Evolutionary conservation across 2,888 invertebrate species (phyloP).

Genomic region (Agrotis exclamationis): DNA sequence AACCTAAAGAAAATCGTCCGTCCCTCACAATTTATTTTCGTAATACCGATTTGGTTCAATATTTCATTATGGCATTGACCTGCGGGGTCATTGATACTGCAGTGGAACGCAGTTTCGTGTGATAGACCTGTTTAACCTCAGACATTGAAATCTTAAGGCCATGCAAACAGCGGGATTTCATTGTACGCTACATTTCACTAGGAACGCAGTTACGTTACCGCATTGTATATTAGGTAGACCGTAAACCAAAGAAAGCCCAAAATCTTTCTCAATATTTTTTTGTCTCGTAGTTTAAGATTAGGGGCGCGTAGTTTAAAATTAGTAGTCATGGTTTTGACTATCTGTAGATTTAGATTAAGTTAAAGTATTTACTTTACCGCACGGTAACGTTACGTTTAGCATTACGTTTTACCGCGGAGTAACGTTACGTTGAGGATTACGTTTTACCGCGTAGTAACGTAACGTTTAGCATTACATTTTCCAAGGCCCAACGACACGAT

Average conservation of each 20-base stretch:
- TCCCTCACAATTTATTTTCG: slow-evolving; percentile 14
- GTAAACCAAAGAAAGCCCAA: not conserved
- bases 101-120: slow-evolving; percentile 27
- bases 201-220: not conserved
- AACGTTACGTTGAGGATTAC: slow-evolving; percentile 2
- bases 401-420: not conserved
- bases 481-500: slow-evolving; percentile 41
- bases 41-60: slow-evolving; percentile 21
- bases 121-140: slow-evolving; percentile 37
- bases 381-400: slow-evolving; percentile 6
- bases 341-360: not conserved
- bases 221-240: not conserved
- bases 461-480: slow-evolving; percentile 33
- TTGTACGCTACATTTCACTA: not conserved
- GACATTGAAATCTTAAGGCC: slow-evolving; percentile 27
- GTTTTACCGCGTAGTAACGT: slow-evolving; percentile 7
- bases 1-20: slow-evolving; percentile 4
- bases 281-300: not conserved
- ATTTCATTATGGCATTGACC: slow-evolving; percentile 40
- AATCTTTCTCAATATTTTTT: not conserved
- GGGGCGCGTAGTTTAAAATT: not conserved
- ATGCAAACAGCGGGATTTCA: not conserved
- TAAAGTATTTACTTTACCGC: too few species aligned
- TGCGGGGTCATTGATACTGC: slow-evolving; percentile 33
- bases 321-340: not conserved